These are phyloP conservation scores for Hydrolagus affinis DNA, from an alignment of 2,113 vertebrate genomes.

Conservation along the genomic window DNA sequence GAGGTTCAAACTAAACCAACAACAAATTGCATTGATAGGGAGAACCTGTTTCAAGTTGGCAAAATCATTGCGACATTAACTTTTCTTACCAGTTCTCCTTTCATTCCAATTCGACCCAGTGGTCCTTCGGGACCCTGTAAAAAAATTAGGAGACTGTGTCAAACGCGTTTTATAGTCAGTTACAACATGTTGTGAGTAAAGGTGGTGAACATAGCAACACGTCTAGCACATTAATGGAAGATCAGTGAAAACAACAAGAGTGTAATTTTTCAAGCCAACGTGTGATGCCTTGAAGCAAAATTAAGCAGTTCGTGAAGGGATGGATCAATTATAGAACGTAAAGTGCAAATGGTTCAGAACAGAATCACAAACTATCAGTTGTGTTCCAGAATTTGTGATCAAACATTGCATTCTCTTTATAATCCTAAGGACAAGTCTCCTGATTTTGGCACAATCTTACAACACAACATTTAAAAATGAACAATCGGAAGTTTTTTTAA, in stretches of 20 bases:
- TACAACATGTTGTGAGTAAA: neutral
- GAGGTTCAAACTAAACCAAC: too few relatives aligned
- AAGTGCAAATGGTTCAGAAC: neutral
- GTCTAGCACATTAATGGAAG: neutral
- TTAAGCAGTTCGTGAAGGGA: neutral
- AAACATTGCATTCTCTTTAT: too few relatives aligned
- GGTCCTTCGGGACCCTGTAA: slow-evolving; percentile 12
- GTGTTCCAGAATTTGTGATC: too few relatives aligned
- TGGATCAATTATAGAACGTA: neutral
- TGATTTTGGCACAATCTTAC: too few relatives aligned
- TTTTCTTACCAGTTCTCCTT: neutral
- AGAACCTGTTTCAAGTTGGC: too few relatives aligned
- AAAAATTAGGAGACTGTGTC: neutral
- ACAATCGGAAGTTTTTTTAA: neutral
- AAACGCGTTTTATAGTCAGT: neutral
- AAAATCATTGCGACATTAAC: neutral
- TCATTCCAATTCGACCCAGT: neutral
- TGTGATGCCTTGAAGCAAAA: neutral
- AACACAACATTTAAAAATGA: neutral
- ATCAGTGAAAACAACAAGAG: neutral
- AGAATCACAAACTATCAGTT: too few relatives aligned
- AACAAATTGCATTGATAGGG: too few relatives aligned
- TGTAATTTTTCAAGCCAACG: neutral
- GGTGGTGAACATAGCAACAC: too few relatives aligned
- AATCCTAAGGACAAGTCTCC: too few relatives aligned